A percentile compares a stretch with the other conserved stretches of the same genome.
Evolutionary conservation across 2,797 vertebrate species (phyloP).

Genomic region (Poeciliopsis infans): DNA sequence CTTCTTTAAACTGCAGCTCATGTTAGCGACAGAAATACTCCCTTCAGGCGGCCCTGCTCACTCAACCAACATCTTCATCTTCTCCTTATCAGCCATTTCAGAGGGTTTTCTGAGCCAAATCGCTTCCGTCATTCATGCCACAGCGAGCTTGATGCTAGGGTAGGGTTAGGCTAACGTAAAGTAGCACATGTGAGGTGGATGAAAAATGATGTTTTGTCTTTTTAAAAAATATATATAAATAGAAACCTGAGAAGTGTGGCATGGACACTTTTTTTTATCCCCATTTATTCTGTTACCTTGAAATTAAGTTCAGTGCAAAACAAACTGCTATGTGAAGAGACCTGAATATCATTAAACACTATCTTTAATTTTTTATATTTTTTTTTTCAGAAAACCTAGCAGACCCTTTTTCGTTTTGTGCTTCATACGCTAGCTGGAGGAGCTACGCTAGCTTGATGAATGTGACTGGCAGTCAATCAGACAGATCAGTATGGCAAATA

Average conservation of each 20-base stretch:
- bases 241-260: not conserved
- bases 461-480: not conserved
- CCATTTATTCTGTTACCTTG: not conserved
- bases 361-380: not conserved
- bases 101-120: not conserved
- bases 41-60: conserved; percentile 9
- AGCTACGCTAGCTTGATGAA: too few relatives aligned
- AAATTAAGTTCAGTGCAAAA: not conserved
- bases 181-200: not conserved
- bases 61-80: not conserved
- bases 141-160: not conserved
- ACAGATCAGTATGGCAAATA: not conserved
- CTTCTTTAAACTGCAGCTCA: conserved; percentile 59
- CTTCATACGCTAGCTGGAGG: too few relatives aligned
- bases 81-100: not conserved
- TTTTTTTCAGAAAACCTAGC: too few relatives aligned
- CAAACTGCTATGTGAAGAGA: not conserved
- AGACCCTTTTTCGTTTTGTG: too few relatives aligned
- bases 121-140: not conserved
- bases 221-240: too few relatives aligned
- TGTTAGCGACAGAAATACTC: conserved; percentile 44
- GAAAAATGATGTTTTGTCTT: not conserved
- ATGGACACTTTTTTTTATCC: not conserved
- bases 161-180: not conserved
- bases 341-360: not conserved